Evolutionary conservation across 2,797 vertebrate species (phyloP).

Genomic region (Vespertilio murinus): DNA sequence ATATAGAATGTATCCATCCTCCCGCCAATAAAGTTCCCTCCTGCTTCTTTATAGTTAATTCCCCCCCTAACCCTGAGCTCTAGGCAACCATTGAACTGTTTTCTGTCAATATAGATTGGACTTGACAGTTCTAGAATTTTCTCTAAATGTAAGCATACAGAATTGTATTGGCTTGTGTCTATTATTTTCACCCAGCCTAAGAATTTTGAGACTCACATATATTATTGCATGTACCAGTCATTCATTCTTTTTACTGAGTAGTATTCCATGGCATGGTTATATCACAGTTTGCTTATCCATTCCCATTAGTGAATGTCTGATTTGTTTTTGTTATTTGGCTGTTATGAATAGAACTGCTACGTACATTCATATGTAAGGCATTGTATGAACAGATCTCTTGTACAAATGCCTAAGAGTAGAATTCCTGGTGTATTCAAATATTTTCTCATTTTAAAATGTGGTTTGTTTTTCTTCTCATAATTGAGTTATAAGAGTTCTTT

Average conservation of each 20-base stretch:
- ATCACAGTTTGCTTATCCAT: conserved; percentile 2
- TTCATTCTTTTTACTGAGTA: conserved; percentile 36
- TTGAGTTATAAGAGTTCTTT: neutral
- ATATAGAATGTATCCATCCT: conserved; percentile 4
- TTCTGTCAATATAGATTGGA: conserved; percentile 28
- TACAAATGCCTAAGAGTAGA: neutral
- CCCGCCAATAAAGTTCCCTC: neutral
- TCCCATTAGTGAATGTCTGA: neutral
- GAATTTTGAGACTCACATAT: conserved; percentile 49
- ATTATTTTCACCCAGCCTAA: conserved; percentile 14
- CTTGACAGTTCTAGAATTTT: conserved; percentile 33
- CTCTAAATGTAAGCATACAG: conserved; percentile 5
- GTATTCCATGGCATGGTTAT: neutral
- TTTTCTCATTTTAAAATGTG: conserved; percentile 8
- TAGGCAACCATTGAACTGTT: neutral
- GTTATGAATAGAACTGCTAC: neutral
- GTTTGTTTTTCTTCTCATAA: conserved; percentile 26
- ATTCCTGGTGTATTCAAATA: neutral
- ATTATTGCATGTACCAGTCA: neutral
- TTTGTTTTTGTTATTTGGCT: neutral
- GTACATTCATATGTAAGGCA: neutral
- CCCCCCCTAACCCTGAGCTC: neutral
- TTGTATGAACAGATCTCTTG: neutral
- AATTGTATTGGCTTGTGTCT: conserved; percentile 23
- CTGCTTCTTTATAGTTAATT: conserved; percentile 4